phyloP scores from a whole-genome alignment of 2,797 vertebrate genomes.

The Syncerus caffer region DNA sequence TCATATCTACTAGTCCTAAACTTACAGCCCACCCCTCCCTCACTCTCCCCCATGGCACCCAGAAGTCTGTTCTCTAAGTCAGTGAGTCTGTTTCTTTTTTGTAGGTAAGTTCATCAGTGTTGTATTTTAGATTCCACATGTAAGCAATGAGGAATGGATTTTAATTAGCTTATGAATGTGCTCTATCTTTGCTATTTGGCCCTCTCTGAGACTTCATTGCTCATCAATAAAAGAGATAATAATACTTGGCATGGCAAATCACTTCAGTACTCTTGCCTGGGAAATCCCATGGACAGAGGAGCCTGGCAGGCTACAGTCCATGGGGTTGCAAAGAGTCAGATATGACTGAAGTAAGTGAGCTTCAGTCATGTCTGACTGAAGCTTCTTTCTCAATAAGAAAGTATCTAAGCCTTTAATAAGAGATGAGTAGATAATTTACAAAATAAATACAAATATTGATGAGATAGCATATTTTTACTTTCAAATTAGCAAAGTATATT shows the following conservation, averaged over 20 bases:
- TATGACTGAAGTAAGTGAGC: too few species aligned
- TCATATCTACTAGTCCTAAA: neutral
- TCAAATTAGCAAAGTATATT: neutral
- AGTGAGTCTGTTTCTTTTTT: neutral
- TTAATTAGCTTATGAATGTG: neutral
- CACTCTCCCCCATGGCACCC: neutral
- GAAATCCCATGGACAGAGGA: neutral
- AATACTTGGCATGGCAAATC: neutral
- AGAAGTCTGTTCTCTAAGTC: neutral
- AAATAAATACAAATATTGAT: slow-evolving; percentile 9
- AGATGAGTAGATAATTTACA: neutral
- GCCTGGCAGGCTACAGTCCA: neutral
- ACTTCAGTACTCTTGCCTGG: neutral
- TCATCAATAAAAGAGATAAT: neutral
- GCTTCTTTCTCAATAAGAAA: neutral
- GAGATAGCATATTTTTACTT: neutral
- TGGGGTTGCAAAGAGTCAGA: neutral
- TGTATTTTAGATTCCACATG: neutral
- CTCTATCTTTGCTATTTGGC: neutral
- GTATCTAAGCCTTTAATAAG: neutral
- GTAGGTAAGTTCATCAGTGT: neutral
- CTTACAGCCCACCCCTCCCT: neutral
- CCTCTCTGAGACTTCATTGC: neutral
- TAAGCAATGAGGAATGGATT: neutral
- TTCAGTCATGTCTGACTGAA: too few species aligned